Percentiles rank a stretch among this genome's conserved stretches.
Evolutionary conservation across 2,797 vertebrate species (phyloP).

Genomic region (Pristis pectinata): DNA sequence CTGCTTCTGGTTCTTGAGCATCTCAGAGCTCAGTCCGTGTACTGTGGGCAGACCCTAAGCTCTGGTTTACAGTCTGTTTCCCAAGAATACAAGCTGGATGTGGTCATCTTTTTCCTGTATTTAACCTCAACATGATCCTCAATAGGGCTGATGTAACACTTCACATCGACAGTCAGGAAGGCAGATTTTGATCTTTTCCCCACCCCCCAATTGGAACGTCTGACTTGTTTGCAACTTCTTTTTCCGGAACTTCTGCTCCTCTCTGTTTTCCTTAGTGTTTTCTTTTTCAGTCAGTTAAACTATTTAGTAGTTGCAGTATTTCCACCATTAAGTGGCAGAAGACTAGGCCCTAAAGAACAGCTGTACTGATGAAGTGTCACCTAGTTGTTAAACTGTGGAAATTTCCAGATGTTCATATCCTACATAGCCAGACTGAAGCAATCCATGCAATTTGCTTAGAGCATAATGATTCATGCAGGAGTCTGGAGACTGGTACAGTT

Average conservation of each 20-base stretch:
- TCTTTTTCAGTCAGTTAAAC: slow-evolving; percentile 4
- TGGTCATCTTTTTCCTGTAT: neutral
- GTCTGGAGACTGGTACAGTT: neutral
- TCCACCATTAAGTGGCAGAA: neutral
- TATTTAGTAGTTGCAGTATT: neutral
- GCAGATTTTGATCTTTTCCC: neutral
- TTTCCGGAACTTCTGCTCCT: neutral
- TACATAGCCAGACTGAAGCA: neutral
- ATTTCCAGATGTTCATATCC: slow-evolving; percentile 1
- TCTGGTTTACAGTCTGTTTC: too few relatives aligned
- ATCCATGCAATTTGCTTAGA: neutral
- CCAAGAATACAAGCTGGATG: neutral
- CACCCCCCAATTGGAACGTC: neutral
- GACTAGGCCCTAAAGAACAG: neutral
- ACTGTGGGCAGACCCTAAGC: too few relatives aligned
- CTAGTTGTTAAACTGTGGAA: neutral
- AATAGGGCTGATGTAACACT: neutral
- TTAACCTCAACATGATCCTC: neutral
- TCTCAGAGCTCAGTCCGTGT: too few relatives aligned
- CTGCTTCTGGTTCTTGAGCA: too few relatives aligned
- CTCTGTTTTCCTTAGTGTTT: neutral
- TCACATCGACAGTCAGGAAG: neutral
- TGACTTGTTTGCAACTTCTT: neutral
- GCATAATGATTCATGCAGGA: neutral
- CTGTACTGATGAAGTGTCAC: slow-evolving; percentile 22